Conservation (phyloP, 2,888 invertebrate genomes). For the Epinotia bilunana region DNA sequence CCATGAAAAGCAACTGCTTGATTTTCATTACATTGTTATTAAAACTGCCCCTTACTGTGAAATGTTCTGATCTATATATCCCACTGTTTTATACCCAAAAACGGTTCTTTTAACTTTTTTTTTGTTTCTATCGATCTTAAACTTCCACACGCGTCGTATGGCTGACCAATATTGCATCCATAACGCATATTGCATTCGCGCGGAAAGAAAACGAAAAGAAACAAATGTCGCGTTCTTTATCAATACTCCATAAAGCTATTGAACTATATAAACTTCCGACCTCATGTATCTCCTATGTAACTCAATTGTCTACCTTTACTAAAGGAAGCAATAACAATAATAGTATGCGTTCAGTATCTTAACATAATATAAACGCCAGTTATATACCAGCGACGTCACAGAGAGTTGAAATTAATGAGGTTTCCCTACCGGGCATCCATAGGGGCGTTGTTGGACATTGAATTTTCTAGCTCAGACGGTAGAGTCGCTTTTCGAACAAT, state of each 20-base stretch:
- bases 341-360: not conserved
- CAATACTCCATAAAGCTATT: slow-evolving; percentile 24
- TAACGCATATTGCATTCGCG: not conserved
- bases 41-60: too few relatives aligned
- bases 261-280: slow-evolving; percentile 19
- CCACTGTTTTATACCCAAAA: too few relatives aligned
- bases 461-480: too few relatives aligned
- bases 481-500: too few relatives aligned
- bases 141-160: not conserved
- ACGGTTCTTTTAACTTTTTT: too few relatives aligned
- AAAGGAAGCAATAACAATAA: slow-evolving; percentile 1
- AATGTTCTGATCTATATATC: too few relatives aligned
- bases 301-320: slow-evolving; percentile 36
- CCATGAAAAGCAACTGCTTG: too few relatives aligned
- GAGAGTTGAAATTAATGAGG: too few relatives aligned
- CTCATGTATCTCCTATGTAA: slow-evolving; percentile 12
- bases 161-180: not conserved
- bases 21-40: too few relatives aligned
- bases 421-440: too few relatives aligned
- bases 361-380: not conserved
- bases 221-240: not conserved
- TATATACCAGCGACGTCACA: not conserved
- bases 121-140: too few relatives aligned
- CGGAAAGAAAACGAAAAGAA: not conserved
- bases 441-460: too few relatives aligned